phyloP scores from a whole-genome alignment of 2,113 vertebrate species.

The Sterrhoptilus dennistouni region DNA sequence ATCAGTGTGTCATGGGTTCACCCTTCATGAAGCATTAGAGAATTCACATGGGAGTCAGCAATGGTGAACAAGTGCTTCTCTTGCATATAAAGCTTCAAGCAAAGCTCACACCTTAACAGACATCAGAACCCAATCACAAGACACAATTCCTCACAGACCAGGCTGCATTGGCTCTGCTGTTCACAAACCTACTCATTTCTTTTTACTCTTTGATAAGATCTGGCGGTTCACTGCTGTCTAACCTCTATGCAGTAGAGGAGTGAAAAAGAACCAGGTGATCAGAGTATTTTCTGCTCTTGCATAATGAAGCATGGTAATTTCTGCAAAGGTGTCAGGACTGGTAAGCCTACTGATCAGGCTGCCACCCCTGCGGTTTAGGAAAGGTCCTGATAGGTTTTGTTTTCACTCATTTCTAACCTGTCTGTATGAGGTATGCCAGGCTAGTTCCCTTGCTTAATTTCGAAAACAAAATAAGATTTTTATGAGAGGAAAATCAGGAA shows the following conservation, averaged over 20 bases:
- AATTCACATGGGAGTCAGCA: background rate
- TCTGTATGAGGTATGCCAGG: background rate
- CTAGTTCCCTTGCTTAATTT: background rate
- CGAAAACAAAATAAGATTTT: background rate
- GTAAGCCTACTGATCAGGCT: background rate
- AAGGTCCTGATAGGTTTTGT: background rate
- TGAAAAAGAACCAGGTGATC: background rate
- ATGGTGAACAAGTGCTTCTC: background rate
- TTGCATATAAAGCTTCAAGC: background rate
- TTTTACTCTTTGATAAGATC: conserved; percentile 23
- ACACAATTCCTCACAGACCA: background rate
- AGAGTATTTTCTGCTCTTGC: background rate
- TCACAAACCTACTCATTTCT: background rate
- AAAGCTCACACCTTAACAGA: background rate
- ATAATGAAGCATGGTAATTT: background rate
- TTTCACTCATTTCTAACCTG: background rate
- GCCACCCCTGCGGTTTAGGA: background rate
- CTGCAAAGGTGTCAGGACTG: background rate
- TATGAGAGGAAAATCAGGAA: background rate
- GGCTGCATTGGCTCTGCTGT: background rate
- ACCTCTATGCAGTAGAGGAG: background rate
- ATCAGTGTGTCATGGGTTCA: background rate
- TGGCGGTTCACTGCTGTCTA: background rate
- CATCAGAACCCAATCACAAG: background rate
- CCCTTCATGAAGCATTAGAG: background rate